A percentile compares a stretch with the other conserved stretches of the same genome.
Evolutionary conservation across 2,113 vertebrate genomes (phyloP).

Genomic region (Camelus dromedarius): DNA sequence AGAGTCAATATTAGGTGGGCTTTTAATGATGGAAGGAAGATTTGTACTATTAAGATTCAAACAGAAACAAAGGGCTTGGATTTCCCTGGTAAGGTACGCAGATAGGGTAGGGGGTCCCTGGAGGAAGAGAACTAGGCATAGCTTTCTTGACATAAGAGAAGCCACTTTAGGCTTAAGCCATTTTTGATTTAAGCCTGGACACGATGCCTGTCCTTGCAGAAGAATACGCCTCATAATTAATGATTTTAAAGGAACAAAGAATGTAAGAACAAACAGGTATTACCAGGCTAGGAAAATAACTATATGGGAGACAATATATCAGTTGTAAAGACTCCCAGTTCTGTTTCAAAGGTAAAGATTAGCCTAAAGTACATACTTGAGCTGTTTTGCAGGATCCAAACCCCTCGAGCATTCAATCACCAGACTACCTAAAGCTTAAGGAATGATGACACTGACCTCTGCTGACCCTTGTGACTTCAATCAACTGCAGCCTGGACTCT

Average conservation of each 20-base stretch:
- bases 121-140: not conserved
- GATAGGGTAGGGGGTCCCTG: not conserved
- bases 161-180: not conserved
- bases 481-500: not conserved
- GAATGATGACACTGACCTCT: not conserved
- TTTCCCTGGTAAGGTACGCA: not conserved
- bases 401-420: not conserved
- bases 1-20: not conserved
- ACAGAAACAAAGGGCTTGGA: conserved; percentile 9
- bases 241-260: not conserved
- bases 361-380: not conserved
- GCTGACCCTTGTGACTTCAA: not conserved
- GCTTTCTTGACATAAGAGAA: not conserved
- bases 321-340: not conserved
- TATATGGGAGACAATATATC: not conserved
- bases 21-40: conserved; percentile 1
- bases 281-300: not conserved
- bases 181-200: not conserved
- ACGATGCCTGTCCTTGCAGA: not conserved
- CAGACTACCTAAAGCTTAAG: not conserved
- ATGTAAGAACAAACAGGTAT: not conserved
- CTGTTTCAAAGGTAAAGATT: not conserved
- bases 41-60: not conserved
- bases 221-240: not conserved
- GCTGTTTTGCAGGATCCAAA: not conserved